Conservation (phyloP, 2,113 vertebrate species). For the Cephalopholis sonnerati region DNA sequence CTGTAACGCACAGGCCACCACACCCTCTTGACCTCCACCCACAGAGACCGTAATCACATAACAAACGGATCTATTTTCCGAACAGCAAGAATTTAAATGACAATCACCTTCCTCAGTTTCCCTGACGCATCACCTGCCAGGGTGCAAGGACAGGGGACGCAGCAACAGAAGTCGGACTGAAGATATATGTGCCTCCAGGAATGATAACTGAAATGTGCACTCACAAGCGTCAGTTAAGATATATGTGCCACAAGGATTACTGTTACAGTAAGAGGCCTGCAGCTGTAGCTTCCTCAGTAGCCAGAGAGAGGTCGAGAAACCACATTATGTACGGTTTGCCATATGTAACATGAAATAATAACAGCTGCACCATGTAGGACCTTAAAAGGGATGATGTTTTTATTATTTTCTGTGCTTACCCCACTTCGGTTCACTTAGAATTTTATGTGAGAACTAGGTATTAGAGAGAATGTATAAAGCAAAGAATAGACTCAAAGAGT, state of each 20-base stretch:
- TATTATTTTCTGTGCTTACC: constrained; percentile 40
- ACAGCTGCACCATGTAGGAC: constrained; percentile 68
- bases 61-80: constrained; percentile 64
- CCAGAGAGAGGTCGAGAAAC: constrained; percentile 65
- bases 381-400: constrained; percentile 54
- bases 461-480: constrained; percentile 22
- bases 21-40: constrained; percentile 40
- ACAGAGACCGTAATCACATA: constrained; percentile 29
- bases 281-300: constrained; percentile 80
- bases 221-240: constrained; percentile 71
- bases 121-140: constrained; percentile 71
- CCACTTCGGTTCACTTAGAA: constrained; percentile 24
- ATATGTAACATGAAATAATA: constrained; percentile 75
- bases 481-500: constrained; percentile 9
- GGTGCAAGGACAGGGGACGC: constrained; percentile 59
- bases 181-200: constrained; percentile 74
- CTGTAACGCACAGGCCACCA: constrained; percentile 33
- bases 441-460: constrained; percentile 42
- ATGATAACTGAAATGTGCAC: constrained; percentile 78
- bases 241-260: constrained; percentile 74
- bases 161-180: constrained; percentile 38
- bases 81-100: constrained; percentile 60
- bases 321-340: constrained; percentile 69
- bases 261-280: constrained; percentile 76
- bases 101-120: constrained; percentile 45